These are phyloP conservation scores for Auanema sp. DNA, from an alignment of 2,888 invertebrate genomes.

Conservation along the genomic window DNA sequence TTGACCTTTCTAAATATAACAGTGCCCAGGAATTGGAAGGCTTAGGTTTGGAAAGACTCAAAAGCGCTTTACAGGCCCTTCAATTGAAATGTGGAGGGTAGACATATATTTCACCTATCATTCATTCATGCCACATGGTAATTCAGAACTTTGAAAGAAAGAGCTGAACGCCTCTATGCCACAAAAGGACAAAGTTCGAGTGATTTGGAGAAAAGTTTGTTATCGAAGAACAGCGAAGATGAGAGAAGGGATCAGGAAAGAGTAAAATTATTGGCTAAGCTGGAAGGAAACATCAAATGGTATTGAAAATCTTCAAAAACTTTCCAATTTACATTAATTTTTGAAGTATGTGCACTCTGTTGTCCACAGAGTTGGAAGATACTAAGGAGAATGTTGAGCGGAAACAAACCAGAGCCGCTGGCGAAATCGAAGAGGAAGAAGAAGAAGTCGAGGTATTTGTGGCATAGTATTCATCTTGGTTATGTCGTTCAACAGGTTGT, in stretches of 20 bases:
- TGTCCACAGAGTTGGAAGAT: conserved; percentile 77
- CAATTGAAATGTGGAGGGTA: conserved; percentile 95
- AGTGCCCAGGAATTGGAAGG: conserved; percentile 96
- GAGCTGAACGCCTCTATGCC: conserved; percentile 91
- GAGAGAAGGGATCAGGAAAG: conserved; percentile 37
- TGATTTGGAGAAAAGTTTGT: conserved; percentile 75
- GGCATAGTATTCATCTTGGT: background rate
- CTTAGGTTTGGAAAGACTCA: conserved; percentile 90
- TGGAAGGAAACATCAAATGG: conserved; percentile 36
- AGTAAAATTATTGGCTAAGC: conserved; percentile 30
- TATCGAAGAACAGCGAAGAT: conserved; percentile 53
- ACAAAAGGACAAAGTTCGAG: conserved; percentile 86
- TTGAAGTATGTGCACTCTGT: conserved; percentile 48
- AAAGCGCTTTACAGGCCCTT: conserved; percentile 94
- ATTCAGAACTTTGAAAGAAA: conserved; percentile 81
- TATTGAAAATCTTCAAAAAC: background rate
- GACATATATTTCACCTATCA: conserved; percentile 28
- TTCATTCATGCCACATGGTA: background rate
- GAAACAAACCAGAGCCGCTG: conserved; percentile 78
- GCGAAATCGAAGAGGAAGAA: conserved; percentile 70
- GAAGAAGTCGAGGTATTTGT: conserved; percentile 67
- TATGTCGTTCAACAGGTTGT: conserved; percentile 30
- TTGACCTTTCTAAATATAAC: conserved; percentile 96
- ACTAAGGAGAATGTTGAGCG: conserved; percentile 98
- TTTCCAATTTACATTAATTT: background rate